Base-by-base conservation (phyloP, 2,888 invertebrate species). In the Limnephilus auricula region DNA sequence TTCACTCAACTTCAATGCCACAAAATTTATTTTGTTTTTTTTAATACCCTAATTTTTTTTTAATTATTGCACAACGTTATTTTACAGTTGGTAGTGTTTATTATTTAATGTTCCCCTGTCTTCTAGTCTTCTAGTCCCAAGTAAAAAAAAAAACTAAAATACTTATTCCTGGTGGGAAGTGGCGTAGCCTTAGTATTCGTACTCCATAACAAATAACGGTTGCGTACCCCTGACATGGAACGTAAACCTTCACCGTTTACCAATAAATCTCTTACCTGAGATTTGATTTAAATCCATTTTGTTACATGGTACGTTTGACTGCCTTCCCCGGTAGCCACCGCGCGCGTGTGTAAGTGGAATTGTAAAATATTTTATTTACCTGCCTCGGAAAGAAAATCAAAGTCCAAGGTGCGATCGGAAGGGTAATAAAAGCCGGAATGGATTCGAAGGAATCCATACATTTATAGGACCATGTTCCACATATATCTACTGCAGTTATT, bases 331-430 rank as follows among this genome's bases (percentile, higher is more conserved):
- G 86, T 86, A 86, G 86, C 86, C 65, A 31, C 6, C 15, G 31
- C 34, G 31, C 86, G 45, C 89, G 80, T 79, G 89, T 40, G 82
- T 79, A 37, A 25, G 89, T 89, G 87, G 84, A 79, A 65, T 89
- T 91, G 91, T 91, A 88, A 89, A 90, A 89, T 90, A 80, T 92
- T 92, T 92, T 92, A 92, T 92, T 92, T 92, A 92, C 92, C 92
- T 92, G 91, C 78, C 87, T 79, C 32, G 89, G 89, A 79, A 78
- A 89, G 89, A 78, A 34, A 89, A 91, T 89, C 80, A 91, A 91
- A 89, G 84, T 65, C 91, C 83, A 78, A 83, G 91, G 83, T 37
- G 37, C 91, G 89, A 88, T 80, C 34, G 82, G 80, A 37, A 32
- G 89, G 91, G 37, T 89, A 80, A 91, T 91, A 91, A 91, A 91